Evolutionary conservation across 2,113 vertebrate species (phyloP).

Genomic region (Heterocephalus glaber): DNA sequence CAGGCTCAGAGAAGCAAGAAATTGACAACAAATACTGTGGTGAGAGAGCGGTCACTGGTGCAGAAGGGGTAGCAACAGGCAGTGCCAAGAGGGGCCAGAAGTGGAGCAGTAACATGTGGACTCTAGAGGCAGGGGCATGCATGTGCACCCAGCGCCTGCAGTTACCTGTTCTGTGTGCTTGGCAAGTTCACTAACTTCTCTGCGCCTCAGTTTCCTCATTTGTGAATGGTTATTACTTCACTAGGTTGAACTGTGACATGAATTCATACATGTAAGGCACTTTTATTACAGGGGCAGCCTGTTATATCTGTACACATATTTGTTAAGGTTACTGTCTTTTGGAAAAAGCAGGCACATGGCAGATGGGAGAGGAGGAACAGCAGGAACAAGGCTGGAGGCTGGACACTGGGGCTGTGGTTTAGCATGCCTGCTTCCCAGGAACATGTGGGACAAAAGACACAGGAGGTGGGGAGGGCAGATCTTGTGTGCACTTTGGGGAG

Average conservation of each 20-base stretch:
- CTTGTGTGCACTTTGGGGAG: neutral
- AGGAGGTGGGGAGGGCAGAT: neutral
- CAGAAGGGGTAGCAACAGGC: neutral
- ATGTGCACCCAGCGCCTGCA: neutral
- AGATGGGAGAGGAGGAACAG: neutral
- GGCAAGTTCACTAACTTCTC: neutral
- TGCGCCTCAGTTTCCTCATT: neutral
- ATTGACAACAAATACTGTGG: neutral
- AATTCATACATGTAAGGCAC: neutral
- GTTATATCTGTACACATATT: neutral
- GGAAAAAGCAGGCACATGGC: neutral
- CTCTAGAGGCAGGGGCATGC: accelerated
- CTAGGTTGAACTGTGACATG: neutral
- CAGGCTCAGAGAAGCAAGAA: neutral
- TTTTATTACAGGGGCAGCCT: neutral
- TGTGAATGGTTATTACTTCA: neutral
- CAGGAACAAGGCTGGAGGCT: neutral
- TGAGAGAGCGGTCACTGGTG: neutral
- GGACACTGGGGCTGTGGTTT: neutral
- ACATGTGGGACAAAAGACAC: neutral
- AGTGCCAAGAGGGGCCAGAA: accelerated
- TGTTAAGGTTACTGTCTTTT: neutral
- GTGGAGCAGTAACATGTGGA: accelerated
- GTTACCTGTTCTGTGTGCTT: neutral
- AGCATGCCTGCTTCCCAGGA: accelerated